Evolutionary conservation across 2,888 invertebrate genomes (phyloP).

Genomic region (Apodemia zela): DNA sequence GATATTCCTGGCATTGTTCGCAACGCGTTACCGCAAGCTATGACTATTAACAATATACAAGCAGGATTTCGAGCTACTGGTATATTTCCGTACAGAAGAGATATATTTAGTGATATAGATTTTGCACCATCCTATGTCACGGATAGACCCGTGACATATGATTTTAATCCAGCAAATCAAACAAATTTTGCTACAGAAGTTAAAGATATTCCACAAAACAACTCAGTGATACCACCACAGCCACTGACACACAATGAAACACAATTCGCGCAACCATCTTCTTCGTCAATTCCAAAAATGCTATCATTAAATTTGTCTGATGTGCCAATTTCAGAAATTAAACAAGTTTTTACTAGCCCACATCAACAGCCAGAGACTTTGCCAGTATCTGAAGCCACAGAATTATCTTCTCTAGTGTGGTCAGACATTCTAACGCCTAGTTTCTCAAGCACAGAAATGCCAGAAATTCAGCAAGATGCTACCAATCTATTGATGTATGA

Average conservation of each 20-base stretch:
- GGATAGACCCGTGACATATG: conserved; percentile 26
- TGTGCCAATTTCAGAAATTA: background rate
- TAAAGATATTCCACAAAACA: background rate
- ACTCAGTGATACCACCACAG: background rate
- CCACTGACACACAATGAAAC: background rate
- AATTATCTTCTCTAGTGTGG: background rate
- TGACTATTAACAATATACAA: conserved; percentile 33
- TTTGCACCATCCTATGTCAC: conserved; percentile 39
- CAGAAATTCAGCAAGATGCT: background rate
- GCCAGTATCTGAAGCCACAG: background rate
- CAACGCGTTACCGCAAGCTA: background rate
- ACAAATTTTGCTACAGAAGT: background rate
- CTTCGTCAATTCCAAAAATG: background rate
- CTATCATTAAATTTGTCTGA: background rate
- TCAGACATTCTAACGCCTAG: background rate
- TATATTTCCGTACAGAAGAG: conserved; percentile 41
- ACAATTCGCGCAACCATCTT: background rate
- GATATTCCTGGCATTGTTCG: conserved; percentile 1
- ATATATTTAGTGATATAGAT: conserved; percentile 42
- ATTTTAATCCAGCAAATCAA: background rate
- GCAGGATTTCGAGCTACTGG: conserved; percentile 43
- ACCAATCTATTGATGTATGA: too few relatives aligned
- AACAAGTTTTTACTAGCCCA: background rate
- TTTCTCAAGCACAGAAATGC: background rate
- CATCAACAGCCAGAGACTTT: background rate